Conservation (phyloP, 2,113 vertebrate species). For the Otus sunia region DNA sequence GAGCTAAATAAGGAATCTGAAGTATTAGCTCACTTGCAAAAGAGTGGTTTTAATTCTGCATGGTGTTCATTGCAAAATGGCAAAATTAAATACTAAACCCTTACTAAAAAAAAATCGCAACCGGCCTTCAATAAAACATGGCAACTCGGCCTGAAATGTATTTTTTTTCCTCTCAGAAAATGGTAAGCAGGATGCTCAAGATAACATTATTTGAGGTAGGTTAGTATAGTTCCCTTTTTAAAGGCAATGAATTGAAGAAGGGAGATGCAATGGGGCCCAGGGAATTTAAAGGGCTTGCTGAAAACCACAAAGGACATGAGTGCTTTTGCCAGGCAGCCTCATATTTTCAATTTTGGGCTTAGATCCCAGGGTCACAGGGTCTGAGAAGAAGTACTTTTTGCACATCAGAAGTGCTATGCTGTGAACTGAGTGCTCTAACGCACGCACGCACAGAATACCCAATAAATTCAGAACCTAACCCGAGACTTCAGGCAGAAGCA, state of each 20-base stretch:
- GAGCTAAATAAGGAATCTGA: not conserved
- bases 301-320: not conserved
- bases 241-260: not conserved
- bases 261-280: not conserved
- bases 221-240: not conserved
- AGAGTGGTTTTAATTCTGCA: not conserved
- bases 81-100: constrained; percentile 20
- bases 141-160: not conserved
- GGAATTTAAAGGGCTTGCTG: not conserved
- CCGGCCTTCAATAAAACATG: not conserved
- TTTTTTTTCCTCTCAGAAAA: not conserved
- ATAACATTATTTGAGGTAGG: not conserved
- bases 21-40: not conserved
- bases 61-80: not conserved
- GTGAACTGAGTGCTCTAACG: not conserved
- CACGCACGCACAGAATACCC: not conserved
- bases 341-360: not conserved
- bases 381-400: not conserved
- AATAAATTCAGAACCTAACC: not conserved
- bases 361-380: not conserved
- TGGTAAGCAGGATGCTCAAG: constrained; percentile 9
- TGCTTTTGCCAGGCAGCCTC: not conserved
- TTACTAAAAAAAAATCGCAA: not conserved
- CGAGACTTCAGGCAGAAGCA: not conserved
- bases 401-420: not conserved